Evolutionary conservation across 2,888 invertebrate genomes (phyloP), one percentile per base, ranked within the genome.

Genomic region (Lasioglossum vierecki): DNA sequence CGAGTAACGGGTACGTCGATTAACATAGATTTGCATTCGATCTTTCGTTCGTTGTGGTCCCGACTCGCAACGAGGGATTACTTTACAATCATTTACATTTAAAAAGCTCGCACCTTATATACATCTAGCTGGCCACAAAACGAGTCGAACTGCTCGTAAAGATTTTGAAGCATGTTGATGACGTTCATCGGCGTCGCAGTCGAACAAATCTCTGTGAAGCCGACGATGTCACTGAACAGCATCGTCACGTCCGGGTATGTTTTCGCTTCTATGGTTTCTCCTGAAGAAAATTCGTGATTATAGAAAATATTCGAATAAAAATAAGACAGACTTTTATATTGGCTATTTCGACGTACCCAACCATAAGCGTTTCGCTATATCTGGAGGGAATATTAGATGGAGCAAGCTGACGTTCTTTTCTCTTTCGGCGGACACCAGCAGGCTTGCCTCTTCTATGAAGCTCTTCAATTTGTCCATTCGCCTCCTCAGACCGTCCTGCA

Each of bases 171-270:
- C 99, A 99, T 99, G 92, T 97, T 98, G 92, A 99, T 98, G 72
- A 98, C 98, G 98, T 98, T 98, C 97, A 99, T 98, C 0, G 99
- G 99, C 0, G 99, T 98, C 35, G 99, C 98, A 0, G 98, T 98
- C 0, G 99, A 98, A 93, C 99, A 99, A 93, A 99, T 99, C 57
- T 98, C 98, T 0, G 99, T 99, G 95, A 99, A 99, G 35, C 99
- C 99, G 0, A 99, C 99, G 80, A 99, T 99, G 93, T 99, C 99
- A 92, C 99, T 99, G 95, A 99, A 99, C 73, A 99, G 95, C 97
- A 99, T 99, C 1, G 99, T 99, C 78, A 99, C 99, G 95, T 99
- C 97, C 90, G 98, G 98, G 94, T 99, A 98, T 72, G 98, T 98
- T 95, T 98, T 98, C 0, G 99, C 98, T 95, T 98, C 98, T 81